Base-by-base conservation (phyloP, 2,113 vertebrate genomes). In the Crotalus helleri region DNA sequence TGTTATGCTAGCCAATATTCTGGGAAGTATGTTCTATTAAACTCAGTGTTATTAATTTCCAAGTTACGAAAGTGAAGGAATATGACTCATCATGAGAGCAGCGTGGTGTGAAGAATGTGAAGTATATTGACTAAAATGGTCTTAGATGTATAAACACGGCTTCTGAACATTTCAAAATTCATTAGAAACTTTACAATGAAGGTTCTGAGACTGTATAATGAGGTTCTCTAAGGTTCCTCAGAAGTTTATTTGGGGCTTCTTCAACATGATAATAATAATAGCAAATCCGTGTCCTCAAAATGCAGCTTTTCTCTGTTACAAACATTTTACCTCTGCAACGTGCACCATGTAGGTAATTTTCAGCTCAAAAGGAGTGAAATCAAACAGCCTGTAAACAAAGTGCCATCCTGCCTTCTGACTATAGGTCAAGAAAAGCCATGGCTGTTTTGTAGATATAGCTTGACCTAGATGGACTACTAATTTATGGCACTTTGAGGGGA, bases 111-210 rank as follows among this genome's bases (percentile, higher is more conserved):
- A 61, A 44, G 59, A 44, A 46, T 49, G 12, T 29, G 74, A 26
- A 59, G 91, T 90, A 95, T 91, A 12, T 23, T 88, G 88, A 93
- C 58, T 55, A 88, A 89, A 88, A 11, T 90, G 92, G 19, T 91
- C 94, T 93, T 89, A 95, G 93, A 92, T 93, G 74, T 92, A 85
- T 39, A 88, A 74, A 81, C 94, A 91, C 46, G 88, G 94, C 26
- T 87, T 58, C 94, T 51, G 87, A 74, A 90, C 89, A 89, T 11
- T 23, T 86, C 89, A 91, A 81, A 64, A 93, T 5, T 92, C 87
- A 89, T 19, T 81, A 46, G 57, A 23, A 95, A 6, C 49, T 92
- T 13, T 46, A 57, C 26, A 81, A 11, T 1, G 44, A 15, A 46
- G 61, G 33, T 55, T 89, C 88, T 92, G 6, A 92, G 21, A 74